Evolutionary conservation across 1,140 invertebrate genomes (phyloP).

Genomic region (Drosophila nebulosa): DNA sequence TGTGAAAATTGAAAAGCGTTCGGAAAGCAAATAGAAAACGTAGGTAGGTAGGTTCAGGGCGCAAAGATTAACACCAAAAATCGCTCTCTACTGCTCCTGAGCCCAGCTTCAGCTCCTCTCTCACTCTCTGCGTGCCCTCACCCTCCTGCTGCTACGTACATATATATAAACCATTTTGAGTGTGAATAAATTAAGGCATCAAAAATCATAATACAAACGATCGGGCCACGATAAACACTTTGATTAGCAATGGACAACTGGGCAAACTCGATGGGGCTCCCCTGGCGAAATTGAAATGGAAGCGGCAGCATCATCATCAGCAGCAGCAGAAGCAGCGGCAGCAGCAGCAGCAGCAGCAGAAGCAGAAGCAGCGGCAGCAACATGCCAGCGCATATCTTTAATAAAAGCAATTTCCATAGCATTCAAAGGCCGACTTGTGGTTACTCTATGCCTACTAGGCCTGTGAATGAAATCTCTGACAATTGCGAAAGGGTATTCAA

Average conservation of each 20-base stretch:
- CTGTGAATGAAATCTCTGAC: too few relatives aligned
- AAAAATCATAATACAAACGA: constrained; percentile 78
- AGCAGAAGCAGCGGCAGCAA: constrained; percentile 5
- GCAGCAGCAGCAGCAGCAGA: constrained; percentile 20
- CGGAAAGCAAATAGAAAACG: constrained; percentile 72
- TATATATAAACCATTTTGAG: constrained; percentile 48
- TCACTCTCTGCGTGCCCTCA: too few relatives aligned
- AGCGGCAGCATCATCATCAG: constrained; percentile 58
- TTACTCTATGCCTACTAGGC: background rate
- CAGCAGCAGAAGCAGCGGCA: constrained; percentile 11
- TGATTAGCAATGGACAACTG: constrained; percentile 59
- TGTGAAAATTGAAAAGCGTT: constrained; percentile 78
- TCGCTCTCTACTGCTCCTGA: background rate
- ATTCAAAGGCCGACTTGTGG: background rate
- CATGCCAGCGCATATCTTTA: background rate
- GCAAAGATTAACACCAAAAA: constrained; percentile 54
- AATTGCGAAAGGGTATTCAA: background rate
- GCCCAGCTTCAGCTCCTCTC: too few relatives aligned
- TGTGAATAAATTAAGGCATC: constrained; percentile 79
- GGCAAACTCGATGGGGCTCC: constrained; percentile 31
- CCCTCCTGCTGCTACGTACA: background rate
- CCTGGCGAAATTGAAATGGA: constrained; percentile 77
- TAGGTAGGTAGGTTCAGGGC: constrained; percentile 34
- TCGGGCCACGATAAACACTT: constrained; percentile 74
- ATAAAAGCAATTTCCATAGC: background rate